Base-by-base conservation (phyloP, 2,113 vertebrate genomes). In the Rhea americana region DNA sequence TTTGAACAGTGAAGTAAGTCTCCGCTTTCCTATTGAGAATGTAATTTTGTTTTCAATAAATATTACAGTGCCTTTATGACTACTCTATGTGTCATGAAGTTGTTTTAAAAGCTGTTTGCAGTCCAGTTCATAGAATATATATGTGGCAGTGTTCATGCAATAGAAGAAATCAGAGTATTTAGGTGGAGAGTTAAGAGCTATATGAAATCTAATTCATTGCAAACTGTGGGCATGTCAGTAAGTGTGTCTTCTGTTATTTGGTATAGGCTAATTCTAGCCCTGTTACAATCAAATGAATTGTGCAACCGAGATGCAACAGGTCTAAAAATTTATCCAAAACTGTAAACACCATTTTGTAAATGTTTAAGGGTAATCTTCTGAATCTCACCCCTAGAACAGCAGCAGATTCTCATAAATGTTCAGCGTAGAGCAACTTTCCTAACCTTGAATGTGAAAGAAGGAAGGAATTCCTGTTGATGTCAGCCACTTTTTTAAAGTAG, bases 1-100 rank as follows among this genome's bases (percentile, higher is more conserved):
- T 95, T 96, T 99, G 89, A 99, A 99, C 97, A 98, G 98, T 26
- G 99, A 99, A 96, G 99, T 99, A 96, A 98, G 98, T 96, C 75
- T 55, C 73, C 51, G 41, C 48, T 77, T 94, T 91, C 11, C 39
- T 35, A 7, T 3, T 26, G 32, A 90, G 35, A 26, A 53, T 73
- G 8, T 43, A 58, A 76, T 80, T 28, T 0, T 58, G 9, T 4
- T 73, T 93, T 84, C 28, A 50, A 30, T 75, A 82, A 86, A 72
- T 43, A 18, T 59, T 0, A 28, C 51, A 87, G 7, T n/a, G 28
- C 5, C 61, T 13, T 22, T 72, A 9, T 48, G 84, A 84, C 53
- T 21, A 8, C 15, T 88, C 11, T 81, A 67, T 67, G 17, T 43
- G 45, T 45, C 8, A 15, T 6, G 0, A 47, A 85, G 13, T 24